Evolutionary conservation across 1,140 invertebrate species (phyloP), one percentile per base, ranked within the genome.

Genomic region (Anoplophora glabripennis): DNA sequence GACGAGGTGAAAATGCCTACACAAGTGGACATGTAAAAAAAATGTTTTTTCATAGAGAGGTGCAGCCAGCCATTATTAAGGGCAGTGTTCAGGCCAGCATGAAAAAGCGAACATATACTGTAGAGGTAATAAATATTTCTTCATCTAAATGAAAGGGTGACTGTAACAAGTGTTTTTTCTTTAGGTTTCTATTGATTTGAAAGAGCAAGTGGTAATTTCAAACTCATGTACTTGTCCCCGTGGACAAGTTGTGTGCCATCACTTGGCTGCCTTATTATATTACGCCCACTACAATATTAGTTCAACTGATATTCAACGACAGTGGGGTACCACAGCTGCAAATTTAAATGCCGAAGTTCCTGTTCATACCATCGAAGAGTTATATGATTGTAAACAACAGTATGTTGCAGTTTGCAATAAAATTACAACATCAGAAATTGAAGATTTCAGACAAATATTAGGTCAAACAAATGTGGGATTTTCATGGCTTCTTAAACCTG

Each of bases 71-170:
- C 7, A 3, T 46, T 10, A 28, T 57, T n/a, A 61, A 40, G 44
- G 53, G 59, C 11, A 12, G 51, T 17, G 37, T 61, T 0, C 15
- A 15, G n/a, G 47, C 46, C n/a, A 61, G 53, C 45, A 61, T 61
- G 59, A 56, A 51, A 28, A 28, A 57, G 37, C 58, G 41, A 58
- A 58, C 12, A n/a, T 62, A 62, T 34, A 36, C 57, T 11, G 41
- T 53, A 33, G 17, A 44, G 37, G 34, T 58, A 53, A 12, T n/a
- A n/a, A n/a, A n/a, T n/a, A n/a, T n/a, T n/a, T n/a, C n/a, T n/a
- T n/a, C n/a, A n/a, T n/a, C n/a, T n/a, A n/a, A n/a, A n/a, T n/a
- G n/a, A n/a, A n/a, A n/a, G n/a, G n/a, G n/a, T n/a, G n/a, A n/a
- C n/a, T n/a, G n/a, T n/a, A n/a, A n/a, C n/a, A n/a, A n/a, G n/a